Conservation (phyloP, 2,888 invertebrate species). For the Plagodis pulveraria region DNA sequence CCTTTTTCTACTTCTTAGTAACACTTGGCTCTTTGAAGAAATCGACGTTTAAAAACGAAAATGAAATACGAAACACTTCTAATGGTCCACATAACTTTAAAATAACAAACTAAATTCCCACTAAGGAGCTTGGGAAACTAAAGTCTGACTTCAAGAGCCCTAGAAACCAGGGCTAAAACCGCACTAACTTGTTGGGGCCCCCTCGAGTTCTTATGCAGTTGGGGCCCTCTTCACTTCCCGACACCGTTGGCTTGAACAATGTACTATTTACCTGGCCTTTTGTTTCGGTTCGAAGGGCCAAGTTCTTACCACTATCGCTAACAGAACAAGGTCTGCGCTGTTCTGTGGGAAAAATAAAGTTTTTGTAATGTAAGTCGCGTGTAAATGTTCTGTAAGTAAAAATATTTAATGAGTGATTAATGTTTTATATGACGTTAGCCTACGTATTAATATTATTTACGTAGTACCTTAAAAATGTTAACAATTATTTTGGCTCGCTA, state of each 20-base stretch:
- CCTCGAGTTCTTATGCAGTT: conserved; percentile 42
- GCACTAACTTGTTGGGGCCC: conserved; percentile 51
- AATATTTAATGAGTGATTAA: no score
- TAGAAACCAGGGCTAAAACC: conserved; percentile 42
- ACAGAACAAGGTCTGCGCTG: conserved; percentile 8
- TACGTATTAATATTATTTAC: no score
- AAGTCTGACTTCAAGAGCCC: conserved; percentile 13
- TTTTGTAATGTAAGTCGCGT: no score
- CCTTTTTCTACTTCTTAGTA: no score
- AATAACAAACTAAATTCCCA: conserved; percentile 36
- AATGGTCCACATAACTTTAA: conserved; percentile 1
- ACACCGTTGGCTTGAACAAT: conserved; percentile 58
- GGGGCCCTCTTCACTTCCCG: conserved; percentile 43
- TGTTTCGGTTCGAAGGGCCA: conserved; percentile 56
- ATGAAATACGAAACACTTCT: background rate
- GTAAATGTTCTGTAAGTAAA: no score
- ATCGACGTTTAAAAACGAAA: no score
- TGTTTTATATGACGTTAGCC: no score
- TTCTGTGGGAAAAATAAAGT: background rate
- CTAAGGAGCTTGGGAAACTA: conserved; percentile 43
- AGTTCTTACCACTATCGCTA: conserved; percentile 11
- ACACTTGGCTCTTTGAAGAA: no score
- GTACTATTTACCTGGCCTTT: conserved; percentile 72
- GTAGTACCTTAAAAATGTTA: no score
- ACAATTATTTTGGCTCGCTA: no score